Evolutionary conservation across 2,113 vertebrate species (phyloP), one percentile per base, ranked within the genome.

Genomic region (Pomatorhinus ruficollis): DNA sequence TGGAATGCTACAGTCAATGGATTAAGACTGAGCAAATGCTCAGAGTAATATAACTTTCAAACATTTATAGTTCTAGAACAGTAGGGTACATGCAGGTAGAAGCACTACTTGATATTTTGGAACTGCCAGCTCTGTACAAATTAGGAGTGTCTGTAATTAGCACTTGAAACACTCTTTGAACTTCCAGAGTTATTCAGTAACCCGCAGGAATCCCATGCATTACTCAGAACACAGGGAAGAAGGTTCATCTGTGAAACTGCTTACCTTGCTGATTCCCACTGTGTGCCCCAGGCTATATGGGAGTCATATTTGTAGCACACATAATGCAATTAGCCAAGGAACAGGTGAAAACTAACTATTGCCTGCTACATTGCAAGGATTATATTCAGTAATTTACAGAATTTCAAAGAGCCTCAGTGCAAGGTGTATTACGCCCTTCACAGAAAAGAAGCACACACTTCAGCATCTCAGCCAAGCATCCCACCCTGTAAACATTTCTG

Each of bases 131-230:
- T 96, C 93, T 83, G 59, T 96, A 90, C 45, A 94, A 91, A 92
- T 80, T 63, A 82, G 50, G 40, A 68, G 31, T 72, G 72, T 90
- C 85, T 91, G 63, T 78, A 95, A 85, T 90, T 65, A 90, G 68
- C 82, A 79, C 45, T 95, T 68, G 71, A 92, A 95, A 40, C 83
- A 91, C 66, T 80, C 56, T 85, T 80, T 90, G 94, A 66, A 91
- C 66, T 97, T 97, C 49, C 81, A 92, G 90, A 95, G 74, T 57
- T 95, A 83, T 88, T 92, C 61, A 83, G 23, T 79, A 96, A 83
- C 70, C 56, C 3, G 10, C 60, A 90, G 63, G 85, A 81, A 86
- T 85, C 68, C 42, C 87, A 63, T 68, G 14, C 57, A 57, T 40
- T 60, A 49, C 83, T 81, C 31, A 56, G 83, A 93, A 95, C 52